Conservation (phyloP, 2,797 vertebrate species). For the Falco naumanni region DNA sequence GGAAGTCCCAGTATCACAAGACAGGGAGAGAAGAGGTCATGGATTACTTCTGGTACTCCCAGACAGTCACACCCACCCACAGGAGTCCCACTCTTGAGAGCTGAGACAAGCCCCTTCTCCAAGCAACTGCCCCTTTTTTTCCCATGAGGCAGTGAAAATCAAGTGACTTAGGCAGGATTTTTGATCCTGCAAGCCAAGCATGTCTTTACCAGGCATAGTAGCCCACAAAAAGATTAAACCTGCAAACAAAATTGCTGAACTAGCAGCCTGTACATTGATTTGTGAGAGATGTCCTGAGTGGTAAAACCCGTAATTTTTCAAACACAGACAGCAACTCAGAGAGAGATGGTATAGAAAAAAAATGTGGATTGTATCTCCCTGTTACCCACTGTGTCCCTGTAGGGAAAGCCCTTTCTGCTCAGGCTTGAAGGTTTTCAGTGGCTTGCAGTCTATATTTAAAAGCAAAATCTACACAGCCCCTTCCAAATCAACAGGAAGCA, state of each 20-base stretch:
- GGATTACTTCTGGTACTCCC: neutral
- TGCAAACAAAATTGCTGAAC: neutral
- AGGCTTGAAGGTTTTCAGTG: neutral
- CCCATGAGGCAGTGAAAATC: neutral
- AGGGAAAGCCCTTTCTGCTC: neutral
- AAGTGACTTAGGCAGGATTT: neutral
- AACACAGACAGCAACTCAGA: neutral
- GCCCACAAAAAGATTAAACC: neutral
- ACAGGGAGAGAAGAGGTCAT: neutral
- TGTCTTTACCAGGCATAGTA: neutral
- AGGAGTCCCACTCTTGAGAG: neutral
- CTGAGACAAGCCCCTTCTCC: neutral
- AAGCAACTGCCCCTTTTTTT: neutral
- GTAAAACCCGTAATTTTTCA: neutral
- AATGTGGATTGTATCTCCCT: neutral
- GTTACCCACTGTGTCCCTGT: neutral
- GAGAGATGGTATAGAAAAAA: neutral
- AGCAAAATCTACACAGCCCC: neutral
- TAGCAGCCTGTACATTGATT: neutral
- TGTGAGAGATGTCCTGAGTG: neutral
- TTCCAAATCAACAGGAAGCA: neutral
- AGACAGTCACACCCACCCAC: accelerated
- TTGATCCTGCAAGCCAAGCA: neutral
- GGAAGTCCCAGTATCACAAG: neutral
- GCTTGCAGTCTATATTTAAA: neutral